A percentile compares a stretch with the other conserved stretches of the same genome.
Conservation (phyloP, 2,888 invertebrate genomes). For the Coenonympha glycerion region DNA sequence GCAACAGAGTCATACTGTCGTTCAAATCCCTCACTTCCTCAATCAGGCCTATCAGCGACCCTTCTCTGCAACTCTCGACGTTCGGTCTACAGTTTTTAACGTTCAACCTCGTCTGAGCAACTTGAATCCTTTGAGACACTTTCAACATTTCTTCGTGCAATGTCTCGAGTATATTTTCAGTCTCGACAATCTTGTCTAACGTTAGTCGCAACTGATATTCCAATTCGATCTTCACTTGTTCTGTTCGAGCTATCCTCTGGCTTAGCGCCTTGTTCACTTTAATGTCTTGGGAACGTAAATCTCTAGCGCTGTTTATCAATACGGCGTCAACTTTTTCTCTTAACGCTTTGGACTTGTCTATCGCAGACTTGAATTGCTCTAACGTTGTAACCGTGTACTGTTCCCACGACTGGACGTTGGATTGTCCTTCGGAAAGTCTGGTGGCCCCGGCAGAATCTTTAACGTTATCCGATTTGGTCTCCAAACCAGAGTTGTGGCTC, state of each 20-base stretch:
- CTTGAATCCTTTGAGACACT: conserved; percentile 61
- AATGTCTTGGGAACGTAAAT: conserved; percentile 87
- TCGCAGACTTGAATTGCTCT: conserved; percentile 82
- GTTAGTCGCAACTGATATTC: conserved; percentile 80
- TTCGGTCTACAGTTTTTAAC: conserved; percentile 59
- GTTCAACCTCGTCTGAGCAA: conserved; percentile 64
- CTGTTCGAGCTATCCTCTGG: conserved; percentile 83
- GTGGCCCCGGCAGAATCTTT: conserved; percentile 88
- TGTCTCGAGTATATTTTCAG: conserved; percentile 60
- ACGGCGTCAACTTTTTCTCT: conserved; percentile 83
- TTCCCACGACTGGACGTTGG: conserved; percentile 89
- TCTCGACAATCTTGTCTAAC: conserved; percentile 58
- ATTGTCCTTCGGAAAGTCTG: conserved; percentile 86
- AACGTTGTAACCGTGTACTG: conserved; percentile 85
- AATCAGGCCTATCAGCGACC: conserved; percentile 56
- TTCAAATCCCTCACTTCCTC: conserved; percentile 66
- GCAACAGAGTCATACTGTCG: conserved; percentile 59
- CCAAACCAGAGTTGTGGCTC: conserved; percentile 79
- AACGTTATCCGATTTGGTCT: conserved; percentile 81
- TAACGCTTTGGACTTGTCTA: conserved; percentile 82
- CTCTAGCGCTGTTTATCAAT: conserved; percentile 84
- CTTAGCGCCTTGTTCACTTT: conserved; percentile 84
- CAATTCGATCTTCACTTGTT: conserved; percentile 82
- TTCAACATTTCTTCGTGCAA: conserved; percentile 63
- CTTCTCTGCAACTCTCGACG: conserved; percentile 66